These are phyloP conservation scores for Geotrypetes seraphini DNA, from an alignment of 2,797 vertebrate species.

Conservation along the genomic window DNA sequence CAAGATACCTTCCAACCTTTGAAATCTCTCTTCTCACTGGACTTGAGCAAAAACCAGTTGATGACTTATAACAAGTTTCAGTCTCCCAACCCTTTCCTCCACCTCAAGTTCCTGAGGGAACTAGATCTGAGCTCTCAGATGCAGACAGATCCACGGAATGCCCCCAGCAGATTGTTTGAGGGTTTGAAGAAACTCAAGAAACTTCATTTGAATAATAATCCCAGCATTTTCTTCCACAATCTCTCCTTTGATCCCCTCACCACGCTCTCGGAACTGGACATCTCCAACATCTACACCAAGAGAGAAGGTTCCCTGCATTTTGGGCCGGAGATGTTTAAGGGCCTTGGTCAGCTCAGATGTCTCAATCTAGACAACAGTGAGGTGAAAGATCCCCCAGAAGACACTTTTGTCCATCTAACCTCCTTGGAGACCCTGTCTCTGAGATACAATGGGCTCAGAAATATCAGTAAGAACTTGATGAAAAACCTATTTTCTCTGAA, in stretches of 20 bases:
- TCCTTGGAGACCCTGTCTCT: constrained; percentile 8
- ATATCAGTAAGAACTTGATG: constrained; percentile 3
- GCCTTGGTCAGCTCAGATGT: not conserved
- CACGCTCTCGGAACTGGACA: constrained; percentile 6
- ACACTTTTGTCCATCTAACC: constrained; percentile 3
- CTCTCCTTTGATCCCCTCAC: constrained; percentile 5
- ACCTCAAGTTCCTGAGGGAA: not conserved
- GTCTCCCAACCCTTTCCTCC: constrained; percentile 4
- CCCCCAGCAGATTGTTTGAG: constrained; percentile 7
- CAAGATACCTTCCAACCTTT: not conserved
- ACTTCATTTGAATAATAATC: constrained; percentile 9
- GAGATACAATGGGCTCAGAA: constrained; percentile 7
- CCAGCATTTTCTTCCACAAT: not conserved
- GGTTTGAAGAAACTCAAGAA: constrained; percentile 8
- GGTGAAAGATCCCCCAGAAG: constrained; percentile 5
- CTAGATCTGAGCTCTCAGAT: constrained; percentile 15
- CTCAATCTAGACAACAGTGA: constrained; percentile 8
- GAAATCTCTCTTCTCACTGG: constrained; percentile 1
- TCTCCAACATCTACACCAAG: not conserved
- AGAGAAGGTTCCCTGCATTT: not conserved
- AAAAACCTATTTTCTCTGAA: not conserved
- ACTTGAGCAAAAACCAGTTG: constrained; percentile 13
- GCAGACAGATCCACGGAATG: not conserved
- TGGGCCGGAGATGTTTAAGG: not conserved
- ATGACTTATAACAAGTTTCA: not conserved